These are phyloP conservation scores for Chloroclystis v-ata DNA, from an alignment of 2,888 invertebrate species.

Conservation along the genomic window DNA sequence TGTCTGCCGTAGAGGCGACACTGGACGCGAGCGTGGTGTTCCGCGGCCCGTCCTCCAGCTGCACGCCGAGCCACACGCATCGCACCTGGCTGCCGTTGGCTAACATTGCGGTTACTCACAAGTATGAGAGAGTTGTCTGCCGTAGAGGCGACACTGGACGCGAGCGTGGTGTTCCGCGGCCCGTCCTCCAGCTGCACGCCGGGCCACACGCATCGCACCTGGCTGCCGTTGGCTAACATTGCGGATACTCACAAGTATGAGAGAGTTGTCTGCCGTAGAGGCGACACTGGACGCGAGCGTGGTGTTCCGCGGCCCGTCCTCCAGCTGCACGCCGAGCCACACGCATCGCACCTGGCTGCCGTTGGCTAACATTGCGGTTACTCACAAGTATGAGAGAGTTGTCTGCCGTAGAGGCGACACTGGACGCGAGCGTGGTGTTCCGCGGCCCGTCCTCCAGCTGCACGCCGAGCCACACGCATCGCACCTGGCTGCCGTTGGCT, in stretches of 20 bases:
- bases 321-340: constrained; percentile 76
- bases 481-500: too few relatives aligned
- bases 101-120: too few relatives aligned
- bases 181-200: constrained; percentile 65
- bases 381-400: too few relatives aligned
- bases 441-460: constrained; percentile 51
- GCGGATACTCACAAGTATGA: too few relatives aligned
- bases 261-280: constrained; percentile 70
- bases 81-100: constrained; percentile 73
- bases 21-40: constrained; percentile 69
- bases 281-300: constrained; percentile 68
- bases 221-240: constrained; percentile 69
- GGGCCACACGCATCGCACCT: constrained; percentile 80
- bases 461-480: constrained; percentile 80
- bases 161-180: constrained; percentile 57
- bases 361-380: constrained; percentile 58
- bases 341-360: constrained; percentile 79
- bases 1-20: constrained; percentile 68
- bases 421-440: constrained; percentile 66
- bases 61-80: constrained; percentile 80
- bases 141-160: constrained; percentile 69
- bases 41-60: constrained; percentile 49
- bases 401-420: constrained; percentile 68
- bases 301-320: constrained; percentile 53
- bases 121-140: constrained; percentile 72